Conservation (phyloP, 2,888 invertebrate genomes). For the Heliconius sara region DNA sequence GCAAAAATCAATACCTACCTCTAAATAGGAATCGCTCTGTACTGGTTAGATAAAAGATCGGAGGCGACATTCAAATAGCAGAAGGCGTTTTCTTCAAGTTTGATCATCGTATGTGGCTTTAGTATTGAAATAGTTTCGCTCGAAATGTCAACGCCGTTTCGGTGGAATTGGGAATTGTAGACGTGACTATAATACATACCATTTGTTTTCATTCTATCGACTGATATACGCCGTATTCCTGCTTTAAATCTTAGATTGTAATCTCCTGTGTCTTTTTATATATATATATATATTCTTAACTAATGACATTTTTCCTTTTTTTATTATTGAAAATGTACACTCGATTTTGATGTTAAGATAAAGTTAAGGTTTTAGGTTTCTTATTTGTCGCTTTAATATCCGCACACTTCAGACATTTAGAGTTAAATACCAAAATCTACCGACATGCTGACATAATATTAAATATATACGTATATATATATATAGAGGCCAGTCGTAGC, state of each 20-base stretch:
- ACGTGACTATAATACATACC: constrained; percentile 49
- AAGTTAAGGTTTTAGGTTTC: too few relatives aligned
- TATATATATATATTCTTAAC: too few relatives aligned
- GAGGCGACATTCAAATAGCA: constrained; percentile 44
- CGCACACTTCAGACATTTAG: too few relatives aligned
- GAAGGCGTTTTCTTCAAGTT: constrained; percentile 45
- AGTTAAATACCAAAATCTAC: too few relatives aligned
- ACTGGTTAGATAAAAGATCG: constrained; percentile 12
- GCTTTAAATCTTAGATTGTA: constrained; percentile 31
- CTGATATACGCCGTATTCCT: constrained; percentile 31
- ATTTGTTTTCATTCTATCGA: constrained; percentile 47
- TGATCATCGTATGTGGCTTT: constrained; percentile 46
- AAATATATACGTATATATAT: too few relatives aligned
- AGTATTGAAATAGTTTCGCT: constrained; percentile 50
- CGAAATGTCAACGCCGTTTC: constrained; percentile 49
- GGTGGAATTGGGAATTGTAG: constrained; percentile 49
- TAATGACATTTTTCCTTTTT: too few relatives aligned
- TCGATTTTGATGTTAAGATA: too few relatives aligned
- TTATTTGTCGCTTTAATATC: too few relatives aligned
- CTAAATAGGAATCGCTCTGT: background rate
- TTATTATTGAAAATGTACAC: too few relatives aligned
- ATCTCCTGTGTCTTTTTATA: background rate
- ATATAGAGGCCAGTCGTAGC: too few relatives aligned
- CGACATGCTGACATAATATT: too few relatives aligned
- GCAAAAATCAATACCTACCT: background rate